Evolutionary conservation across 2,888 invertebrate species (phyloP), one percentile per base, ranked within the genome.

Genomic region (Rhamphomyia laevipes): DNA sequence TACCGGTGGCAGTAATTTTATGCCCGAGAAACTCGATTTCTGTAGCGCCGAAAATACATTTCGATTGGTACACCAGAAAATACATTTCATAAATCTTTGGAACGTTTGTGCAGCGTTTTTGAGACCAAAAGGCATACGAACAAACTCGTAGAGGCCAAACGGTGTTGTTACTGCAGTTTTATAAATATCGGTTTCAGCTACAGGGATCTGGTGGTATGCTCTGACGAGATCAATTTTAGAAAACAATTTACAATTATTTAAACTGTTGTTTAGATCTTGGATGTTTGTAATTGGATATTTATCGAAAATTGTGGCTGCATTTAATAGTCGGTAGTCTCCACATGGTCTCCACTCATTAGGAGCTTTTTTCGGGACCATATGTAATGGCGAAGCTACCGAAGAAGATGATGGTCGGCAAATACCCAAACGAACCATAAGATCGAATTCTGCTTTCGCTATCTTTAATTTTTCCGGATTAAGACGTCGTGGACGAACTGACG

Each of bases 281-380:
- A n/a, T n/a, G n/a, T n/a, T n/a, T n/a, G n/a, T n/a, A n/a, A n/a
- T 48, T 0, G 64, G 63, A 45, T 63, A 62, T 1, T 57, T 43
- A 53, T 67, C 63, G 0, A 61, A 61, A 1, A 58, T 46, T 0
- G 64, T 68, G 6, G 31, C 41, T 1, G 50, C 33, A 44, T 9
- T 31, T 45, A 16, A 33, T n/a, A 21, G 27, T 15, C 48, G 40
- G 33, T 18, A 3, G 31, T 65, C 60, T 0, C 61, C 61, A 44
- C 61, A 61, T 1, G 61, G 58, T 11, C 63, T 30, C 61, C 60
- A 61, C 12, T 3, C 23, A 17, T 33, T 33, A 13, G 12, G 11
- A n/a, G n/a, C n/a, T n/a, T n/a, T n/a, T n/a, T n/a, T n/a, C n/a
- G n/a, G n/a, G n/a, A n/a, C n/a, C n/a, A 33, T 33, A 42, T 52